Evolutionary conservation across 2,797 vertebrate species (phyloP).

Genomic region (Oreortyx pictus): DNA sequence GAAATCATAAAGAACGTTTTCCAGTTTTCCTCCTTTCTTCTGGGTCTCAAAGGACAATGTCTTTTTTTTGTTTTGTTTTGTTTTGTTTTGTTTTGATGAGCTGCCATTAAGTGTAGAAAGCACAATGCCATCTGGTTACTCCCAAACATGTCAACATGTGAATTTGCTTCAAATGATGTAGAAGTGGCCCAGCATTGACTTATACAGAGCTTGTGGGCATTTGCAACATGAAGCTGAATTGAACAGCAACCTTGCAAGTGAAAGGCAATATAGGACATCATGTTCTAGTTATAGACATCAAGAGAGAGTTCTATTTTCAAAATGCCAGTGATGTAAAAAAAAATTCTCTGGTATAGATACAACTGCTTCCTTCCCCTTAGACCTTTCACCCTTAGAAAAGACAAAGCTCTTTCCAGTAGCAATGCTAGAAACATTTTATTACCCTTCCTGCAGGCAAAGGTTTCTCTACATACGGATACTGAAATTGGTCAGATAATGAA

Average conservation of each 20-base stretch:
- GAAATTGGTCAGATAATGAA: slow-evolving; percentile 51
- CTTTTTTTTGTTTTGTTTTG: accelerated
- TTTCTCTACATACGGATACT: neutral
- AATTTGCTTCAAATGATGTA: neutral
- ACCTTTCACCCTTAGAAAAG: slow-evolving; percentile 1
- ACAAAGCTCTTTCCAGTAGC: neutral
- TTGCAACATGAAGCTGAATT: neutral
- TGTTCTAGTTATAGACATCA: neutral
- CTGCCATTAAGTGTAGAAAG: neutral
- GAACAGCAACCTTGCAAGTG: neutral
- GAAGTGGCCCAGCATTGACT: neutral
- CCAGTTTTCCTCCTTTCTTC: neutral
- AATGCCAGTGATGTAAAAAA: slow-evolving; percentile 15
- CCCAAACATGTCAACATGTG: neutral
- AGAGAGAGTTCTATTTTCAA: neutral
- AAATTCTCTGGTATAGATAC: neutral
- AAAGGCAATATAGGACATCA: neutral
- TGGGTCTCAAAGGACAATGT: neutral
- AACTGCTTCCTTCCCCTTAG: neutral
- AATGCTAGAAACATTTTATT: slow-evolving; percentile 5
- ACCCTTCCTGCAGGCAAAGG: neutral
- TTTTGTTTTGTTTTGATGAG: neutral
- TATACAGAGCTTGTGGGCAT: neutral
- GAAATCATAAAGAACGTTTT: neutral
- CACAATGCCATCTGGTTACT: neutral